Evolutionary conservation across 2,113 vertebrate species (phyloP).

Genomic region (Gnathonemus longibarbis): DNA sequence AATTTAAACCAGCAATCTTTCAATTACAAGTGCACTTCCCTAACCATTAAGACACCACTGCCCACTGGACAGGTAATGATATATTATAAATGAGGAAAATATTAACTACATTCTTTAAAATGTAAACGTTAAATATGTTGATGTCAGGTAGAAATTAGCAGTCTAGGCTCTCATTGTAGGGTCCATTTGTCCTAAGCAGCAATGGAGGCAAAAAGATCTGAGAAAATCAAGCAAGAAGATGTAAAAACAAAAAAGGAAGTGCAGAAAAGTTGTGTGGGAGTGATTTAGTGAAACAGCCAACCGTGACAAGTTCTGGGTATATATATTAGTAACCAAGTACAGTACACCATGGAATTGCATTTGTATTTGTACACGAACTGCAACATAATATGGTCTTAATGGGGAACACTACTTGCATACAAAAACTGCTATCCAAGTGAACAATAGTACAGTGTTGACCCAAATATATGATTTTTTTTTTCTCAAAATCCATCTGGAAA

Average conservation of each 20-base stretch:
- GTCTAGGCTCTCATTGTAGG: no score
- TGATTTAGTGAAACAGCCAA: neutral
- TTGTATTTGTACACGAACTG: neutral
- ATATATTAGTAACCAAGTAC: neutral
- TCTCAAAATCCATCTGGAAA: neutral
- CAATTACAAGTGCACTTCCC: no score
- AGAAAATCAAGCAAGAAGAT: no score
- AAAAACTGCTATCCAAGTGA: neutral
- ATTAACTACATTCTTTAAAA: neutral
- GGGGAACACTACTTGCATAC: neutral
- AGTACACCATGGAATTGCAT: neutral
- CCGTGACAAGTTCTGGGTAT: neutral
- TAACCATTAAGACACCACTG: no score
- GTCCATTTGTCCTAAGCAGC: no score
- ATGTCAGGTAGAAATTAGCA: neutral
- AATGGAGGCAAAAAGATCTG: no score
- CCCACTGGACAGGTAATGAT: neutral
- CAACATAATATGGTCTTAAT: neutral
- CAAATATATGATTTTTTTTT: neutral
- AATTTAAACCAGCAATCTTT: no score
- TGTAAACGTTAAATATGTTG: neutral
- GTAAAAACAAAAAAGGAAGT: no score
- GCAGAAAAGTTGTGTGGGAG: no score
- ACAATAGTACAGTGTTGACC: neutral
- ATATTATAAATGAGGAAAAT: neutral